phyloP scores from a whole-genome alignment of 2,888 invertebrate species.

The Meta bourneti region DNA sequence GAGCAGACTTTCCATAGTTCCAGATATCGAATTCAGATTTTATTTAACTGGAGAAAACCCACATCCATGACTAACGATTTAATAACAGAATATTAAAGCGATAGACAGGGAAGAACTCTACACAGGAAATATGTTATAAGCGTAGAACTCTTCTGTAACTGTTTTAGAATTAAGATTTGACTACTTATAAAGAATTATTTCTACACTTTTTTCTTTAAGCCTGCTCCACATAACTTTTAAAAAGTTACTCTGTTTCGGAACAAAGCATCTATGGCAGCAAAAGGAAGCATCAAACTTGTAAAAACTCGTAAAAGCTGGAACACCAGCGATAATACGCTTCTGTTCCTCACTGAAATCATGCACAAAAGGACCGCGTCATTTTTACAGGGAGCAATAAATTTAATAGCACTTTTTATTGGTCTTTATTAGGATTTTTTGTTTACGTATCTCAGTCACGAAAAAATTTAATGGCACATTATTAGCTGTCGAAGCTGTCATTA shows the following conservation, averaged over 20 bases:
- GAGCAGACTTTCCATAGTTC: no score
- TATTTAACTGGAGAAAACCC: no score
- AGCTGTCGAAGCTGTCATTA: not conserved
- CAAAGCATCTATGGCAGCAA: not conserved
- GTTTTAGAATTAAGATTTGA: no score
- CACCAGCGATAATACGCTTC: not conserved
- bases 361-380: not conserved
- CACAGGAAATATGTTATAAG: no score
- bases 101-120: no score
- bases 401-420: constrained; percentile 2
- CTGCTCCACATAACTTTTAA: no score
- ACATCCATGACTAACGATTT: no score
- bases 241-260: not conserved
- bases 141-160: no score
- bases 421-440: not conserved
- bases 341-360: not conserved
- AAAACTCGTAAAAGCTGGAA: not conserved
- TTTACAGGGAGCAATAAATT: constrained; percentile 7
- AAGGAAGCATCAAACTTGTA: not conserved
- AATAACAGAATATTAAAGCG: no score
- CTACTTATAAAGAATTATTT: no score
- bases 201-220: no score
- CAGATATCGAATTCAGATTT: no score
- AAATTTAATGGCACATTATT: not conserved
- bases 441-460: not conserved